Evolutionary conservation across 2,797 vertebrate genomes (phyloP).

Genomic region (Parauchenoglanis ngamensis): DNA sequence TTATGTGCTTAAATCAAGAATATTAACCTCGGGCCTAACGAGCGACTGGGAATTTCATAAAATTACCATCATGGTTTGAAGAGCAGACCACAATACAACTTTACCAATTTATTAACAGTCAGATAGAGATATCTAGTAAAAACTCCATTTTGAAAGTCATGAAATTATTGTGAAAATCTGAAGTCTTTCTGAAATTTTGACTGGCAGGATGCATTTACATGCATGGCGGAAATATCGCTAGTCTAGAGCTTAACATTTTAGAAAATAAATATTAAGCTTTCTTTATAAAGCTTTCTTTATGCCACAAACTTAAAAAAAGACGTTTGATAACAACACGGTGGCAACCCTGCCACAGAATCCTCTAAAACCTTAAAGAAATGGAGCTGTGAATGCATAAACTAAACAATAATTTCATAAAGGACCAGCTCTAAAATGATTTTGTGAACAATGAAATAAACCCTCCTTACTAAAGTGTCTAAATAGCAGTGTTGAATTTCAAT

Average conservation of each 20-base stretch:
- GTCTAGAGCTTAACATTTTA: too few relatives aligned
- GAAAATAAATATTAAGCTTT: neutral
- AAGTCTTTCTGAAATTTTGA: too few relatives aligned
- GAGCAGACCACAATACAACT: neutral
- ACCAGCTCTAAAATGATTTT: neutral
- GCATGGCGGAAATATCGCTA: too few relatives aligned
- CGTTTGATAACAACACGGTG: neutral
- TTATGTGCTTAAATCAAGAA: constrained; percentile 1
- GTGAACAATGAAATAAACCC: neutral
- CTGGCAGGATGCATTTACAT: neutral
- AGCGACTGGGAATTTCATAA: neutral
- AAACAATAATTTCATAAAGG: neutral
- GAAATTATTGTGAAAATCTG: neutral
- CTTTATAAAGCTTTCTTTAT: neutral
- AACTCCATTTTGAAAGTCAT: neutral
- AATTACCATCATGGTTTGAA: neutral
- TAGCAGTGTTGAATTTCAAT: neutral
- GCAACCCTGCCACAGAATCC: neutral
- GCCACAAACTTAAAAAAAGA: neutral
- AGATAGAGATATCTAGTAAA: neutral
- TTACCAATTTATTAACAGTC: neutral
- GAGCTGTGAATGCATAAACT: neutral
- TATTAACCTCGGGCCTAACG: neutral
- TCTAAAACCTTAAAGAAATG: neutral
- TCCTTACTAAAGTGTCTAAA: neutral